A percentile compares a stretch with the other conserved stretches of the same genome.
Evolutionary conservation across 2,113 vertebrate genomes (phyloP).

Genomic region (Mirounga angustirostris): DNA sequence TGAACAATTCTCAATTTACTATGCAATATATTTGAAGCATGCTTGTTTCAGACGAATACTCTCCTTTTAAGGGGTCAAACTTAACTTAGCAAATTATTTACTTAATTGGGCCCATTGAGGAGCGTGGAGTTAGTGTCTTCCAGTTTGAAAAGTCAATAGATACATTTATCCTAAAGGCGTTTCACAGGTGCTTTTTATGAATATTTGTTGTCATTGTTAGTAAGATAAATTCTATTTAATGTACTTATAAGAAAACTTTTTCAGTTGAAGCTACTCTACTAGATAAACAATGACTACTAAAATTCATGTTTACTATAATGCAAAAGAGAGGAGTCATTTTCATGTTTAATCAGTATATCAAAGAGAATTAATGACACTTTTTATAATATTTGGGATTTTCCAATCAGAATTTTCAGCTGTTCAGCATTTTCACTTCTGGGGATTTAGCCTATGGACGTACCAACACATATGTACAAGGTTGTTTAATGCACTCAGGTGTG

Average conservation of each 20-base stretch:
- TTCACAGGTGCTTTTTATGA: neutral
- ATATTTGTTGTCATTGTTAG: neutral
- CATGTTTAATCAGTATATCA: neutral
- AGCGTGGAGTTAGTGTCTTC: neutral
- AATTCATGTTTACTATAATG: neutral
- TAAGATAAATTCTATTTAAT: neutral
- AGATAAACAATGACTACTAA: neutral
- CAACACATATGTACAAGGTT: neutral
- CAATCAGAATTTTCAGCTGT: neutral
- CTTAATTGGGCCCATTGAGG: neutral
- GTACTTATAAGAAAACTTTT: neutral
- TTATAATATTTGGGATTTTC: neutral
- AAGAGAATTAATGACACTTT: neutral
- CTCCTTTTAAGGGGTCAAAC: neutral
- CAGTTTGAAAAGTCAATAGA: neutral
- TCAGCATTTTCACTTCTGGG: neutral
- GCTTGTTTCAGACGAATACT: neutral
- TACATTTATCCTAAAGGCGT: neutral
- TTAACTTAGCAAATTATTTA: constrained; percentile 25
- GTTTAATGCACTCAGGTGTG: neutral
- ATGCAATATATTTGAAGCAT: neutral
- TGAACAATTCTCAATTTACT: neutral
- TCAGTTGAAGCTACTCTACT: neutral
- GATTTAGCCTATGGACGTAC: neutral
- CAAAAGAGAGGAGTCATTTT: neutral